Evolutionary conservation across 2,888 invertebrate species (phyloP).

Genomic region (Himalopsyche tibetana): DNA sequence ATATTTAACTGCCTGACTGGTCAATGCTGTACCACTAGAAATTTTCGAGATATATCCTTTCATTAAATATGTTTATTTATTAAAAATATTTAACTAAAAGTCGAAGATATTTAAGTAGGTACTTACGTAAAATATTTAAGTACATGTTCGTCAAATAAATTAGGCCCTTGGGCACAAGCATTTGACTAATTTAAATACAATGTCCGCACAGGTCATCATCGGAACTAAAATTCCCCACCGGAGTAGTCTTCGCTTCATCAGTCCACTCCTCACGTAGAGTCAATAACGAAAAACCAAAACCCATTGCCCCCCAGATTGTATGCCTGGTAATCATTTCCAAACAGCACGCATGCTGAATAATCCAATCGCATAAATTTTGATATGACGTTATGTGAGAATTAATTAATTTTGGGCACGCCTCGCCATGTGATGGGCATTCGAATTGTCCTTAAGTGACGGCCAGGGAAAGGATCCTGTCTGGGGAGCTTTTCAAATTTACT

Average conservation of each 20-base stretch:
- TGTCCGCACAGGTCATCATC: constrained; percentile 20
- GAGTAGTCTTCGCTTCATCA: constrained; percentile 33
- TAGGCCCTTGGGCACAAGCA: neutral
- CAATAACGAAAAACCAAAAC: constrained; percentile 36
- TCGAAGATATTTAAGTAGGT: neutral
- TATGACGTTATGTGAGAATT: constrained; percentile 47
- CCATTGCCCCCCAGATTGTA: constrained; percentile 32
- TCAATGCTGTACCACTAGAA: too few relatives aligned
- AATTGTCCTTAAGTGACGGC: constrained; percentile 17
- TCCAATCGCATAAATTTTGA: constrained; percentile 54
- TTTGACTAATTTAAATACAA: constrained; percentile 10
- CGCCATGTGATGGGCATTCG: constrained; percentile 41
- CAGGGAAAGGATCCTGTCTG: constrained; percentile 33
- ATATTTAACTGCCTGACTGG: too few relatives aligned
- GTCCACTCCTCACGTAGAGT: constrained; percentile 27
- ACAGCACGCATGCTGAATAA: constrained; percentile 47
- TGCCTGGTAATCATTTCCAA: constrained; percentile 47
- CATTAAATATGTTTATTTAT: too few relatives aligned
- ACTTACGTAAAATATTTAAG: neutral
- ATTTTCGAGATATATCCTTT: too few relatives aligned
- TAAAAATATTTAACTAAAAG: too few relatives aligned
- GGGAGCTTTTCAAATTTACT: neutral
- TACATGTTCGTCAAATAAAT: too few relatives aligned
- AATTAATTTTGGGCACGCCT: constrained; percentile 51
- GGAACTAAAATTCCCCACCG: constrained; percentile 42